Conservation (phyloP, 2,113 vertebrate species). For the Copsychus sechellarum region DNA sequence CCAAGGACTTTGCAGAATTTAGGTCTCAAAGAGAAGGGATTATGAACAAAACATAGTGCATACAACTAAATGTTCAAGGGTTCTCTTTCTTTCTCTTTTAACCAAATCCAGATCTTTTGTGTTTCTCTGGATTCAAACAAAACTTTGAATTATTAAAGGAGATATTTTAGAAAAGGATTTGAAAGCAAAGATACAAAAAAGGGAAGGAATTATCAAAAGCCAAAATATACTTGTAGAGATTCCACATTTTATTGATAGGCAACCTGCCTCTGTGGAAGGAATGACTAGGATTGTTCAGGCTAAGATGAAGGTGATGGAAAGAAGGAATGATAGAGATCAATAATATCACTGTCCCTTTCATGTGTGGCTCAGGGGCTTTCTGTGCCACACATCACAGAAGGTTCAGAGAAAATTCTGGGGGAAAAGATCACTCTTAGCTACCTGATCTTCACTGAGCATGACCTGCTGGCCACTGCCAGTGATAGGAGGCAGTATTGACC, state of each 20-base stretch:
- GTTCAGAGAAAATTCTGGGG: neutral
- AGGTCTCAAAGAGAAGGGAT: neutral
- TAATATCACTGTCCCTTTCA: neutral
- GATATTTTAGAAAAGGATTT: neutral
- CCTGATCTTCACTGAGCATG: neutral
- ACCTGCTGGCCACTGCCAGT: neutral
- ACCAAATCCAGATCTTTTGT: neutral
- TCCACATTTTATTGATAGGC: neutral
- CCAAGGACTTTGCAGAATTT: neutral
- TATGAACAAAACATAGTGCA: neutral
- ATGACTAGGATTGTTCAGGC: neutral
- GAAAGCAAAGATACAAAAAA: neutral
- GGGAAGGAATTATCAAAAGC: neutral
- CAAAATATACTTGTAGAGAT: neutral
- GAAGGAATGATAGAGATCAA: neutral
- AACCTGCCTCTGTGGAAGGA: neutral
- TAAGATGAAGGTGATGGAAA: neutral
- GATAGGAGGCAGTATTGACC: fast-evolving
- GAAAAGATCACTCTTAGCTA: neutral
- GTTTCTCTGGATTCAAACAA: neutral
- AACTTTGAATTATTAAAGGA: neutral
- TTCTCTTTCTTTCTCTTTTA: neutral
- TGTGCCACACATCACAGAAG: neutral
- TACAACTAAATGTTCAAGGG: neutral
- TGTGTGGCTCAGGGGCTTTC: neutral